Evolutionary conservation across 2,797 vertebrate genomes (phyloP), one percentile per base, ranked within the genome.

Genomic region (Pangasius mekongensis): DNA sequence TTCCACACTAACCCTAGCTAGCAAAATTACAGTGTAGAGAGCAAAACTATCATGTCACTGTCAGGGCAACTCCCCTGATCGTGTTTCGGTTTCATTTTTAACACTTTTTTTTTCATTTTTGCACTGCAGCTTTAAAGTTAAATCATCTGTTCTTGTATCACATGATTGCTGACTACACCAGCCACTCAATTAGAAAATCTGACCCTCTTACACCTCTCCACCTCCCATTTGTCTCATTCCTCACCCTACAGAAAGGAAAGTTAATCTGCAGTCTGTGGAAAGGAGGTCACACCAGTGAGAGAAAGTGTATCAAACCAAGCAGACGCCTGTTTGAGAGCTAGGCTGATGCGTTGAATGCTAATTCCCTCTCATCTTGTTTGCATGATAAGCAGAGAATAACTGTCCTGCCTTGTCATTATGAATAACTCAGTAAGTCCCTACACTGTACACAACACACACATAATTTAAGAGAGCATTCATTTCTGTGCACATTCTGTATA

Each of bases 221-320:
- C 30, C 54, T 71, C 69, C 56, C 58, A 86, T 58, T 78, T 56
- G 49, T 58, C 89, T 43, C 80, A 60, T 8, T 83, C 39, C 47
- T 67, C 24, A 90, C 47, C 47, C 86, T 67, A 85, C 69, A 87
- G 86, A 84, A 89, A 90, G 60, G 27, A 3, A 74, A 74, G 18
- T 76, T n/a, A 76, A 76, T 76, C 43, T 49, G 73, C 73, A 27
- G 43, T 76, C 43, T 49, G 43, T 49, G 43, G 73, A 76, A 76
- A 76, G 11, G 43, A 76, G 73, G 73, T 76, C 73, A 76, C 43
- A 49, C 11, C 22, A 74, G 10, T 74, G 39, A 47, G 39, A 74
- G 39, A 74, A 74, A 74, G 39, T 47, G 39, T 74, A 47, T 27
- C 39, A 43, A 14, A 47, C 10, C 71, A 3, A 73, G 20, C 69